Conservation (phyloP, 1,140 invertebrate genomes). For the Drosophila nebulosa region DNA sequence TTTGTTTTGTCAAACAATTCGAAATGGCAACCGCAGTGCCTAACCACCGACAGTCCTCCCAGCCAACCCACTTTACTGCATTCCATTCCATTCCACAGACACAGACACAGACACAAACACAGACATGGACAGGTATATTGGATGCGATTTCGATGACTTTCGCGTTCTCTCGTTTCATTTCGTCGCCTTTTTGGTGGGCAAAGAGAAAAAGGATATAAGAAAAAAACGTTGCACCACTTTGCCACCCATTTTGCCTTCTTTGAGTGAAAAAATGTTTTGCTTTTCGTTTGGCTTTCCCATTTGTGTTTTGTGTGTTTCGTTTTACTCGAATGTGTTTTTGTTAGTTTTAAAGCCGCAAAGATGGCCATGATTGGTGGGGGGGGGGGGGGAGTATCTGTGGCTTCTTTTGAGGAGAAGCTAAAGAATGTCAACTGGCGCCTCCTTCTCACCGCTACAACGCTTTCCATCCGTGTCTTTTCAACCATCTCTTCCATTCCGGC, state of each 20-base stretch:
- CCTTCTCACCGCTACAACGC: too few species aligned
- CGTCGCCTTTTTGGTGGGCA: slow-evolving; percentile 5
- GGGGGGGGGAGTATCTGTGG: too few species aligned
- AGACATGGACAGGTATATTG: slow-evolving; percentile 1
- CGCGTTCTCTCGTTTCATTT: slow-evolving; percentile 10
- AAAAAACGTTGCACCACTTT: not conserved
- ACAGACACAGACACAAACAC: too few species aligned
- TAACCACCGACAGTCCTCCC: not conserved
- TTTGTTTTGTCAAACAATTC: slow-evolving; percentile 48
- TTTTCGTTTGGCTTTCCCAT: not conserved
- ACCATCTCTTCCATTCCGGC: not conserved
- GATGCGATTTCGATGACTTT: slow-evolving; percentile 27
- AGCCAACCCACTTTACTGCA: not conserved
- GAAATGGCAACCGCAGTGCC: slow-evolving; percentile 22
- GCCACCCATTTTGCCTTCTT: not conserved
- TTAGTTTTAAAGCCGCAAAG: slow-evolving; percentile 5
- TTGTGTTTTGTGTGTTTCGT: not conserved
- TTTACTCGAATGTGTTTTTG: slow-evolving; percentile 1
- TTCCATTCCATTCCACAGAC: too few species aligned
- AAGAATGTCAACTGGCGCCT: slow-evolving; percentile 31
- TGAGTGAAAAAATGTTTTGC: slow-evolving; percentile 7
- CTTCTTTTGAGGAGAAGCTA: slow-evolving; percentile 2
- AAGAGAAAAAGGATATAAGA: not conserved
- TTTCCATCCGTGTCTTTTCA: too few species aligned
- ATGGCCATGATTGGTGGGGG: not conserved